A percentile compares a stretch with the other conserved stretches of the same genome.
Evolutionary conservation across 2,888 invertebrate species (phyloP).

Genomic region (Drosophila quinaria): DNA sequence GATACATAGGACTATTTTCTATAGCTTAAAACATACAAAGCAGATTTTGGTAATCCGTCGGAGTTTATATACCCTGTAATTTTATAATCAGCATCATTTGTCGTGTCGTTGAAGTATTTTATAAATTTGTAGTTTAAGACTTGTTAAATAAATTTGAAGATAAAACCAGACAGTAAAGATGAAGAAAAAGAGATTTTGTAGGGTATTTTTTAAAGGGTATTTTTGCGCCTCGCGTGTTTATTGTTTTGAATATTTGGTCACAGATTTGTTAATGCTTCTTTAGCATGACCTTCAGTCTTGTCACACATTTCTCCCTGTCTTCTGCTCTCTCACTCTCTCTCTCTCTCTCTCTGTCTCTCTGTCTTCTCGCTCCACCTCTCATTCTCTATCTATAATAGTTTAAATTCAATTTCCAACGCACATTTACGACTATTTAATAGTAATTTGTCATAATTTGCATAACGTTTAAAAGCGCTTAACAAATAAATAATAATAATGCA

Average conservation of each 20-base stretch:
- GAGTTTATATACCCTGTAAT: neutral
- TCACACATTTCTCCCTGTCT: neutral
- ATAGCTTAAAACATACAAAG: neutral
- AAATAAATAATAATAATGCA: constrained; percentile 51
- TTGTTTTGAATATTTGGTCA: neutral
- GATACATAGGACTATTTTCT: neutral
- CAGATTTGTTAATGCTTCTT: neutral
- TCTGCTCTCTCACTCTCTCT: neutral
- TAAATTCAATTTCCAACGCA: constrained; percentile 72
- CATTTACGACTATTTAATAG: constrained; percentile 83
- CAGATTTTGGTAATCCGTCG: neutral
- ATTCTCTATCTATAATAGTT: neutral
- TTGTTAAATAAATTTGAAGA: too few relatives aligned
- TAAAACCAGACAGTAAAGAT: neutral
- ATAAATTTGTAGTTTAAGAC: too few relatives aligned
- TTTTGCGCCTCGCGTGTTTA: neutral
- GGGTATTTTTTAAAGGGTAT: neutral
- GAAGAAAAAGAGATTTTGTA: neutral
- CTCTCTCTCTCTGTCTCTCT: neutral
- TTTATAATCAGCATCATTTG: neutral
- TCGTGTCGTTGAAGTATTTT: neutral
- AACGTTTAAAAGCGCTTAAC: constrained; percentile 80
- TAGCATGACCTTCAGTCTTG: neutral
- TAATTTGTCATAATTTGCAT: constrained; percentile 84
- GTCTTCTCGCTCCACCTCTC: neutral